Evolutionary conservation across 2,797 vertebrate genomes (phyloP), one percentile per base, ranked within the genome.

Genomic region (Urophycis tenuis): DNA sequence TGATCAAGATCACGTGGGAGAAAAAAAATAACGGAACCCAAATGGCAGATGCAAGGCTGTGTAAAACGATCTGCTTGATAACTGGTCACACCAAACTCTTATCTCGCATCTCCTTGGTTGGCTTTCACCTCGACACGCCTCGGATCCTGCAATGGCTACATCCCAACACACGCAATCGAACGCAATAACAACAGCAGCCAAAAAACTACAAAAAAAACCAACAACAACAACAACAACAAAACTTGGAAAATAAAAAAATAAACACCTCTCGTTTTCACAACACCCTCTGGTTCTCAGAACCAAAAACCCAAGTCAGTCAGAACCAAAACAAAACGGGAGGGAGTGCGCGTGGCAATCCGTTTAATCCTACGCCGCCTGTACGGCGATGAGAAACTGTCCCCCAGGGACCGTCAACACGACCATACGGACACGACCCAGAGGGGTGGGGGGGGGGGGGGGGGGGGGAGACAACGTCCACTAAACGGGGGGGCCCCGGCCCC

Each of bases 21-120:
- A 82, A 80, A n/a, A n/a, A n/a, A n/a, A n/a, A n/a, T n/a, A 79
- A 71, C 78, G 79, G 75, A 85, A 75, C 79, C 74, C 71, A 79
- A 86, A 80, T 86, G 81, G 85, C 73, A 29, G 83, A 83, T 74
- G 74, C 77, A 22, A 83, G 84, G 81, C 60, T 0, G 87, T 74
- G 79, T 72, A 72, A 29, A 75, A 86, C 79, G 81, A 84, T 81
- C 85, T 82, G 78, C 80, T 82, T 75, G 34, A 84, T 76, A 72
- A 49, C 45, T 49, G 45, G 17, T 19, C 45, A 49, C 17, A 49
- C 17, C 45, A 49, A 72, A 77, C 70, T 67, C 74, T 75, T 29
- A 60, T 85, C 75, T 78, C 78, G 81, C 12, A 36, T 76, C 73
- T 79, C 75, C 31, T 81, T 81, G n/a, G 33, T 41, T 75, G 17